Base-by-base conservation (phyloP, 2,888 invertebrate genomes). In the Leuctra nigra region DNA sequence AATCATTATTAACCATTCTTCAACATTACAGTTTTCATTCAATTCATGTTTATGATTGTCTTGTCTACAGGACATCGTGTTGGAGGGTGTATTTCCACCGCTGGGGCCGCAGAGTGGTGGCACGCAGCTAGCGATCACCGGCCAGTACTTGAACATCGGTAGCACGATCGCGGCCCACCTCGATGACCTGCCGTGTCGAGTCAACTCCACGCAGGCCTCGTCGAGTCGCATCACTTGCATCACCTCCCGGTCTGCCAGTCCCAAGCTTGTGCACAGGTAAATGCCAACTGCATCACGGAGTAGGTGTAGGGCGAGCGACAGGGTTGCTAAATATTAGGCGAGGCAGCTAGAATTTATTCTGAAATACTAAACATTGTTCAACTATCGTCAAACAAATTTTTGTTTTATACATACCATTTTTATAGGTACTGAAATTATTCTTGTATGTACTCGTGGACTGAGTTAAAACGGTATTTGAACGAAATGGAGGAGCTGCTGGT, bases 91-190 rank as follows among this genome's bases (percentile, higher is more conserved):
- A 59, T 84, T 86, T 70, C 94, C 94, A 35, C 75, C 82, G 9
- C 79, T 90, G 62, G 98, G 98, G 0, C 98, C 98, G 0, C 84
- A 89, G 66, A 91, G 95, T 57, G 99, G 99, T n/a, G 98, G 98
- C 2, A 97, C 98, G 0, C 86, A 89, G 65, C 74, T 98, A 61
- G 92, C 92, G 6, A 86, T 99, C 64, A 87, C 87, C 61, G 99
- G 99, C 6, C 84, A 87, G 68, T 88, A 91, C 74, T 77, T 99
- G 48, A 93, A 97, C 69, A 93, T 95, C 66, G 98, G 98, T 14
- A 91, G 91, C 55, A 83, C 83, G 63, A 87, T 93, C 58, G 83
- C 83, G 13, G 91, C 92, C 0, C 90, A 81, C 69, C 75, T 92
- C 36, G 90, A 91, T 71, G 87, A 89, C 64, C 77, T 91, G 57